Evolutionary conservation across 2,797 vertebrate genomes (phyloP), one percentile per base, ranked within the genome.

Genomic region (Spondyliosoma cantharus): DNA sequence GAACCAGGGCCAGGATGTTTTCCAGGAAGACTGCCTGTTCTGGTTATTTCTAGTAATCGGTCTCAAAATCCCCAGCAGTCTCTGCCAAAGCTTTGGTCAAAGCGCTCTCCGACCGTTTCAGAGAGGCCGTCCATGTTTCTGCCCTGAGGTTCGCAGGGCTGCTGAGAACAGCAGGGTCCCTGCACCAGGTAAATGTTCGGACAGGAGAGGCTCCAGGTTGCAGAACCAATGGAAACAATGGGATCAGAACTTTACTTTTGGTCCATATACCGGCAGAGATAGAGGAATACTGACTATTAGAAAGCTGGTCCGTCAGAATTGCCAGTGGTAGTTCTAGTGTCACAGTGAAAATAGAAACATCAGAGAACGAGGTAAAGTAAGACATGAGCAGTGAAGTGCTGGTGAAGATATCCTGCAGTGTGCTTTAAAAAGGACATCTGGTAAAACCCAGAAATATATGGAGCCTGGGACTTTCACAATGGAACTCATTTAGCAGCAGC

Each of bases 191-290:
- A 86, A 72, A 85, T 87, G 86, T 91, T 91, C 86, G 78, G 79
- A 86, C 86, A 82, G 77, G 74, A 79, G 68, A 65, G 46, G 80
- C 60, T 87, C 78, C 74, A 82, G 84, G 70, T 85, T 46, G 54
- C 68, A n/a, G n/a, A n/a, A n/a, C n/a, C n/a, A 87, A 70, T 45
- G 67, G 79, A 85, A 90, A 89, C 84, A 90, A 83, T 66, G 27
- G 76, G 70, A 83, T 83, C 87, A 59, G 54, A 78, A 61, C 65
- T 50, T 74, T 79, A 65, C 62, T 84, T 67, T 17, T 32, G 43
- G 73, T 29, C 53, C 65, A 63, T 69, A 62, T 69, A 80, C 27
- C 2, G 14, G 22, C 73, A 71, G 37, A 80, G 60, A 72, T 4
- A 25, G 72, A 71, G 63, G 66, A 86, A 75, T 73, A 69, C 20